Base-by-base conservation (phyloP, 2,113 vertebrate species). In the Romanogobio albipinnatus region DNA sequence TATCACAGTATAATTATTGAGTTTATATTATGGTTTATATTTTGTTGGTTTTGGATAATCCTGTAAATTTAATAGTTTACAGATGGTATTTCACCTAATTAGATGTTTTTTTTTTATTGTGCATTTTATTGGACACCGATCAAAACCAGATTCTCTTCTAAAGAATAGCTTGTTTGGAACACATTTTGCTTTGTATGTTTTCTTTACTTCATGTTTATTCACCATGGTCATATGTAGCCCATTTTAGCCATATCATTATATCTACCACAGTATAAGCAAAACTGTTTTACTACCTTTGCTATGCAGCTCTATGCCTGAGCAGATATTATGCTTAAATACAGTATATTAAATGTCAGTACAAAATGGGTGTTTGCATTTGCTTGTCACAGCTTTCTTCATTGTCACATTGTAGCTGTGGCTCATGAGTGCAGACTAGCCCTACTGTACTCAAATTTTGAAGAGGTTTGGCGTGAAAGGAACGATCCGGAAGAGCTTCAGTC, bases 401-500 rank as follows among this genome's bases (percentile, higher is more conserved):
- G 36, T 61, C n/a, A 61, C n/a, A 33, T 26, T 70, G 8, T 39
- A 29, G 14, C 47, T 29, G 26, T 76, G 26, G 49, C 33, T 19
- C 19, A 24, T 6, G 26, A 76, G 15, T 56, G 26, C 49, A 14
- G 53, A n/a, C 15, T 58, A 58, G 13, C 5, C 9, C 39, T 64
- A 29, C 58, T 80, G 59, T 80, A 64, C 10, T 80, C 59, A 47
- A 11, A 64, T 47, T 47, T 49, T 80, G 39, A 26, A 47, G 62
- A 26, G n/a, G 59, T 80, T 80, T 64, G 36, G 61, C 14, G 3
- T 71, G 56, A 83, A 83, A 61, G 56, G 81, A 84, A 45, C 33
- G 49, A 80, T 81, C 77, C 19, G 78, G 78, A 82, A 71, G 61
- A 76, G 56, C 45, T 87, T 53, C 59, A 84, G 70, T 76, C 76